phyloP scores from a whole-genome alignment of 2,888 invertebrate species.

The Allophyes oxyacanthae region DNA sequence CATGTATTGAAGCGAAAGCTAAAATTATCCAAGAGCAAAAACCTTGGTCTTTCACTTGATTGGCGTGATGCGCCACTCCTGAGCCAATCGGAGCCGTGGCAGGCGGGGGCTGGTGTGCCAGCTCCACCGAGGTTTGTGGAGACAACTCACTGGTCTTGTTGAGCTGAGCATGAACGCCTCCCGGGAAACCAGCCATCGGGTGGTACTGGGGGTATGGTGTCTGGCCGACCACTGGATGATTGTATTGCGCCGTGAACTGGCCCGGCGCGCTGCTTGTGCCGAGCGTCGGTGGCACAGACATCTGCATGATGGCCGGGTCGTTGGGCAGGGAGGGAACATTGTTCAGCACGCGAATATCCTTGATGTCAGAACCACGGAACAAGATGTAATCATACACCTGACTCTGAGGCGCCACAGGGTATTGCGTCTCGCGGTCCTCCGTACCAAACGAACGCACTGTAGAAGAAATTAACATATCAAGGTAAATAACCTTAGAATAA shows the following conservation, averaged over 20 bases:
- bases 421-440: constrained; percentile 98
- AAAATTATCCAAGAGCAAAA: constrained; percentile 73
- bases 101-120: constrained; percentile 75
- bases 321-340: constrained; percentile 95
- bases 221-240: constrained; percentile 92
- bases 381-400: constrained; percentile 99
- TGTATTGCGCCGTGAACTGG: constrained; percentile 91
- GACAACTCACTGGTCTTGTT: constrained; percentile 89
- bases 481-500: constrained; percentile 13
- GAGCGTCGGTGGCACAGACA: constrained; percentile 93
- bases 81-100: constrained; percentile 83
- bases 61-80: constrained; percentile 82
- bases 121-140: constrained; percentile 82
- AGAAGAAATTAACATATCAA: constrained; percentile 66
- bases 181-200: constrained; percentile 87
- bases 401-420: constrained; percentile 98
- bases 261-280: constrained; percentile 90
- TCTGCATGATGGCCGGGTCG: constrained; percentile 99
- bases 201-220: constrained; percentile 84
- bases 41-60: constrained; percentile 90
- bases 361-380: constrained; percentile 99
- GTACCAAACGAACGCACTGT: constrained; percentile 99
- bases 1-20: constrained; percentile 78
- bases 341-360: constrained; percentile 98
- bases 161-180: constrained; percentile 81